These are phyloP conservation scores for Drosophila histrio DNA, from an alignment of 2,888 invertebrate genomes.

Conservation along the genomic window DNA sequence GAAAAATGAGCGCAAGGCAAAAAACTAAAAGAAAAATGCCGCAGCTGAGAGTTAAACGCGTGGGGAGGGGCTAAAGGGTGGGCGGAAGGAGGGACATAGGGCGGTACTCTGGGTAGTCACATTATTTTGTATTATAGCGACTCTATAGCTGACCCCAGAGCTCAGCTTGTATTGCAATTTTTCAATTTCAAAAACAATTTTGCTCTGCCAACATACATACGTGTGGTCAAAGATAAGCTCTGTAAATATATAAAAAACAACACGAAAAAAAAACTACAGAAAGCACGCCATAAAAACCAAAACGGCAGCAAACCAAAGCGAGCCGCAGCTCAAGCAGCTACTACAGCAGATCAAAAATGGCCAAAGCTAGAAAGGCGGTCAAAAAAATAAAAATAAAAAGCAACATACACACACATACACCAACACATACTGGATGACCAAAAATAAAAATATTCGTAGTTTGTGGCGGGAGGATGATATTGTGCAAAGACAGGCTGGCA, in stretches of 20 bases:
- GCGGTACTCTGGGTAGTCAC: constrained; percentile 38
- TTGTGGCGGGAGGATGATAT: constrained; percentile 23
- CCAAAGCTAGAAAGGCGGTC: constrained; percentile 75
- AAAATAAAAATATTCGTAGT: constrained; percentile 54
- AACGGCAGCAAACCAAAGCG: constrained; percentile 71
- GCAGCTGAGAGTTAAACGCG: constrained; percentile 22
- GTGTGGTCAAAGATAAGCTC: constrained; percentile 82
- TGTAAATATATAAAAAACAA: constrained; percentile 70
- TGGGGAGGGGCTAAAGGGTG: not conserved
- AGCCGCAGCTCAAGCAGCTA: constrained; percentile 78
- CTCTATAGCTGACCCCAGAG: constrained; percentile 58
- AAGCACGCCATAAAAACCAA: constrained; percentile 57
- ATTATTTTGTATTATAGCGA: constrained; percentile 76
- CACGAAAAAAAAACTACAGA: constrained; percentile 21
- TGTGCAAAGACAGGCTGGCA: constrained; percentile 34
- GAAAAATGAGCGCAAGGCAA: constrained; percentile 59
- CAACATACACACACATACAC: constrained; percentile 2
- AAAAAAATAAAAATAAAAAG: constrained; percentile 35
- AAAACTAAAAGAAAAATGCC: constrained; percentile 71
- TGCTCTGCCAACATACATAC: constrained; percentile 80
- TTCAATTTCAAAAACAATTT: constrained; percentile 82
- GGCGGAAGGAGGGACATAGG: not conserved
- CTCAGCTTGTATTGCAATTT: constrained; percentile 80
- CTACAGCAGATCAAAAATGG: constrained; percentile 69
- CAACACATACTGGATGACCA: constrained; percentile 23